Conservation (phyloP, 1,140 invertebrate species). For the Drosophila paulistorum region DNA sequence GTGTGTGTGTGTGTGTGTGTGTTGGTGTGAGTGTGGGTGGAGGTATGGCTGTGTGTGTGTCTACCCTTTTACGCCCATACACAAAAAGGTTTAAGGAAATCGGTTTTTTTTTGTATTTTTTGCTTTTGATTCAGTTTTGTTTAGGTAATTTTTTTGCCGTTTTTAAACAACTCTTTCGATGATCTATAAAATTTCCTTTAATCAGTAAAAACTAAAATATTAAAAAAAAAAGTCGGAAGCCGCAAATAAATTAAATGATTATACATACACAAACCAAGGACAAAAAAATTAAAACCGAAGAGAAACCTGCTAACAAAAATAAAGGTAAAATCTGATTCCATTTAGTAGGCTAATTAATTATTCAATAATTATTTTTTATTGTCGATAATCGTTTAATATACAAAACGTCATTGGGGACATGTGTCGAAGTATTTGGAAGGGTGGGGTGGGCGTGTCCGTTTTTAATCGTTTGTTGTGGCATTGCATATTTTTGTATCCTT, state of each 20-base stretch:
- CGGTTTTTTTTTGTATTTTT: conserved; percentile 4
- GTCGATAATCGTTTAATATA: conserved; percentile 59
- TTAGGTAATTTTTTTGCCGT: not conserved
- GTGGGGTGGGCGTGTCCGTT: conserved; percentile 13
- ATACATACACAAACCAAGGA: conserved; percentile 26
- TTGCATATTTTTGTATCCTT: not conserved
- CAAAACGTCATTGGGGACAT: conserved; percentile 11
- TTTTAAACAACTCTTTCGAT: not conserved
- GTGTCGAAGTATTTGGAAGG: not conserved
- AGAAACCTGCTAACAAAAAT: conserved; percentile 1
- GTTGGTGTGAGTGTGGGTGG: not conserved
- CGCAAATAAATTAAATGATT: conserved; percentile 31
- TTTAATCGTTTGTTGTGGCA: conserved; percentile 37
- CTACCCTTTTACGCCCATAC: not conserved
- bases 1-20: not conserved
- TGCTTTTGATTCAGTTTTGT: not conserved
- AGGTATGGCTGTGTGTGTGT: not conserved
- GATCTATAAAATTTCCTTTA: conserved; percentile 2
- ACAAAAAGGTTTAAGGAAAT: conserved; percentile 47
- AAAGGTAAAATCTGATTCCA: conserved; percentile 58
- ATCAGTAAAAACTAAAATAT: conserved; percentile 13
- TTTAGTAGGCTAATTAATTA: conserved; percentile 65
- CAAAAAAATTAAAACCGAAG: not conserved
- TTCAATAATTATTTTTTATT: conserved; percentile 54
- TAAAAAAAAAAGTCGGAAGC: conserved; percentile 12